Base-by-base conservation (phyloP, 2,113 vertebrate genomes). In the Chrysemys picta region DNA sequence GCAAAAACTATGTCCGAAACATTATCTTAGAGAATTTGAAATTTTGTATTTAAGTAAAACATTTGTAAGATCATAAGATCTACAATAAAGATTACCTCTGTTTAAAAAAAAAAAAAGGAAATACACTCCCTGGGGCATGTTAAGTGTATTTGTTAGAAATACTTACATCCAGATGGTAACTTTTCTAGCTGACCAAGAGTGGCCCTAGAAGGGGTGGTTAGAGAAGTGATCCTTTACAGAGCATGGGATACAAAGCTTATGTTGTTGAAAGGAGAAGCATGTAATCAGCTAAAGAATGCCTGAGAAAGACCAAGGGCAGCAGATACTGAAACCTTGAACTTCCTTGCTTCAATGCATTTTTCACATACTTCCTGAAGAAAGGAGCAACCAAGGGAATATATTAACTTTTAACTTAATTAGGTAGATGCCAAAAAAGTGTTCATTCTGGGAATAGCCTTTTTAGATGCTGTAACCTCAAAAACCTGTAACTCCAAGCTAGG, bases 231-330 rank as follows among this genome's bases (percentile, higher is more conserved):
- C 96, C 97, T 97, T 98, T 97, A 96, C 96, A 98, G 96, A 96
- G 97, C 94, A 95, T 38, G 16, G 92, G 91, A 97, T 97, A 98
- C 98, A 98, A 98, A 98, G 98, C 97, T 97, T 82, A 97, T 95
- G 98, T 97, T 98, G 98, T 98, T 98, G 98, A 98, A 98, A 98
- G 93, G 95, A 98, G 98, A 98, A 97, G 97, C 97, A 97, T 98
- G 96, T 98, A 98, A 98, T 98, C 98, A 98, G 98, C 98, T 98
- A 97, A 98, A 98, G 98, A 98, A 98, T 98, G 98, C 97, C 97
- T 98, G 96, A 97, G 97, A 98, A 98, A 98, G 98, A 98, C 97
- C 97, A 98, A 98, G 97, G 96, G 98, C 97, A 98, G 97, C 97
- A 96, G 97, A 98, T 97, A 97, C 96, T 94, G 96, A 97, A 98